phyloP scores from a whole-genome alignment of 2,888 invertebrate species.

The Coronaproctus castanopsis region DNA sequence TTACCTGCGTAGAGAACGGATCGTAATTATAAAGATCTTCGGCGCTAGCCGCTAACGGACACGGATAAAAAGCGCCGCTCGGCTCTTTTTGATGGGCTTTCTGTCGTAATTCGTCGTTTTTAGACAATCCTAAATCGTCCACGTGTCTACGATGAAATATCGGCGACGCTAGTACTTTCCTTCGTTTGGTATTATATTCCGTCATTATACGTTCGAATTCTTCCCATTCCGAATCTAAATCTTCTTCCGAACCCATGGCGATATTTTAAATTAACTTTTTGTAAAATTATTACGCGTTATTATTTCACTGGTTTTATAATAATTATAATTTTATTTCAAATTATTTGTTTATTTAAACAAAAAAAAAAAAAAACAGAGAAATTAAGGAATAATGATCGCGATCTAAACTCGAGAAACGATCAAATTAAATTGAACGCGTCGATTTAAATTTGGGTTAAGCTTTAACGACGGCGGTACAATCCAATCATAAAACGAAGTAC shows the following conservation, averaged over 20 bases:
- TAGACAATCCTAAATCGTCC: neutral
- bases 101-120: neutral
- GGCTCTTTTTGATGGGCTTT: neutral
- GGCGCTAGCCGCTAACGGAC: slow-evolving; percentile 28
- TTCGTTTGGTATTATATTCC: slow-evolving; percentile 25
- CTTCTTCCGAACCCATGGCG: slow-evolving; percentile 27
- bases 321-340: no score
- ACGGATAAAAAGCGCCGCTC: slow-evolving; percentile 35
- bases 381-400: no score
- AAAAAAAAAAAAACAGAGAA: no score
- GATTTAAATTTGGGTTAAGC: no score
- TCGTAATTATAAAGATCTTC: neutral
- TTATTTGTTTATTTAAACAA: no score
- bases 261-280: no score
- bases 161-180: slow-evolving; percentile 18
- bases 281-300: no score
- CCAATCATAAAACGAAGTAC: no score
- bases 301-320: no score
- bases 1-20: neutral
- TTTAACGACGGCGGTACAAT: no score
- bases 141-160: slow-evolving; percentile 13
- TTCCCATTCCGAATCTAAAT: slow-evolving; percentile 37
- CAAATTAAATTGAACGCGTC: no score
- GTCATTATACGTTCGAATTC: slow-evolving; percentile 35
- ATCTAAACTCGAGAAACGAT: no score